Conservation (phyloP, 2,888 invertebrate species). For the Polymixis flavicincta region DNA sequence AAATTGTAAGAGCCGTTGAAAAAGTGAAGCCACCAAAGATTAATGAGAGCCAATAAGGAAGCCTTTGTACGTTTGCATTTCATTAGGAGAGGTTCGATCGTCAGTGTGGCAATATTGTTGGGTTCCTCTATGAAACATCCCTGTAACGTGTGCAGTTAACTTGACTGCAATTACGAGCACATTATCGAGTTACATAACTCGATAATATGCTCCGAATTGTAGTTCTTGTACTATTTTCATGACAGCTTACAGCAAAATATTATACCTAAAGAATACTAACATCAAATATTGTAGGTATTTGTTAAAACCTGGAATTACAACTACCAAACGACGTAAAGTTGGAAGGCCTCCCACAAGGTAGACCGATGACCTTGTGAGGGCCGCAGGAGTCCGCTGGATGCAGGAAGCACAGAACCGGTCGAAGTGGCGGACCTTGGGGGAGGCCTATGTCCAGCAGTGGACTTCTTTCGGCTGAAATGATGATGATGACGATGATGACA, state of each 20-base stretch:
- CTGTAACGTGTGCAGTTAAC: conserved; percentile 2
- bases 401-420: too few relatives aligned
- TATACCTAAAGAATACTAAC: not conserved
- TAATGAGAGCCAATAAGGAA: conserved; percentile 82
- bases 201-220: too few relatives aligned
- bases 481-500: too few relatives aligned
- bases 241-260: not conserved
- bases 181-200: not conserved
- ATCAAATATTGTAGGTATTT: not conserved
- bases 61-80: conserved; percentile 82
- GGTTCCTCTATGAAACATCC: conserved; percentile 7
- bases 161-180: not conserved
- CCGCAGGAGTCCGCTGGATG: too few relatives aligned
- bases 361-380: too few relatives aligned
- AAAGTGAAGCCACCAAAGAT: conserved; percentile 84
- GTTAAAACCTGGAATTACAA: too few relatives aligned
- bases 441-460: too few relatives aligned
- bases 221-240: not conserved
- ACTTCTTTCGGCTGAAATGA: too few relatives aligned
- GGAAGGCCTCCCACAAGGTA: too few relatives aligned
- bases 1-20: conserved; percentile 82
- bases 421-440: too few relatives aligned
- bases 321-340: too few relatives aligned
- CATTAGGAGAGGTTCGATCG: conserved; percentile 75
- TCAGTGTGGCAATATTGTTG: conserved; percentile 43